Evolutionary conservation across 2,113 vertebrate genomes (phyloP), one percentile per base, ranked within the genome.

Genomic region (Nibea albiflora): DNA sequence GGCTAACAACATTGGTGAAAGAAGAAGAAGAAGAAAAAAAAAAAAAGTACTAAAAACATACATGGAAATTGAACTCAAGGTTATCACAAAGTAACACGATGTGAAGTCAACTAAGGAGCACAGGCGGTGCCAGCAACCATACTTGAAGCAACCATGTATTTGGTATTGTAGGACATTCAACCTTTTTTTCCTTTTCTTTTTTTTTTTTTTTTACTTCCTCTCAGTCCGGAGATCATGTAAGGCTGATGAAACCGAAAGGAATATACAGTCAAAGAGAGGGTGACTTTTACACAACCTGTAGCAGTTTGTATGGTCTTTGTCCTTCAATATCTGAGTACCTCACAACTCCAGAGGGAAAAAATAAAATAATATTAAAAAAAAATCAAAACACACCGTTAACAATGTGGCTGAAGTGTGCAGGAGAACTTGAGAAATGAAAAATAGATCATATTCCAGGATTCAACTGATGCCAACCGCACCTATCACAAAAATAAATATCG

Each of bases 51-150:
- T 42, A 85, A 65, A 88, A 70, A 89, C 67, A 78, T 6, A 81
- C 74, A 78, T 72, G 61, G 69, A 78, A 72, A 84, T 76, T 68
- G 85, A 75, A 65, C 44, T 84, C 74, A 39, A 90, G 49, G 84
- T 89, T 80, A 91, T 94, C 90, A 94, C 93, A 92, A 90, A 88
- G 91, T 83, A 84, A 91, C 17, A 89, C 89, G 80, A 90, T 90
- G 93, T 93, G 92, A 93, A 92, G 92, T 92, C 91, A 83, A 80
- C 73, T 78, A 67, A 83, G 72, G 76, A 85, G 95, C 81, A 81
- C 95, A 95, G 94, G 94, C 93, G 94, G 93, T 94, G 93, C 94
- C 94, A 94, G 92, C 93, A 94, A 93, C 80, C 92, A 80, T 83
- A 91, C 70, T 35, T 80, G 73, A 90, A 89, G 90, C 89, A 84